Evolutionary conservation across 2,113 vertebrate species (phyloP).

Genomic region (Deroptyus accipitrinus): DNA sequence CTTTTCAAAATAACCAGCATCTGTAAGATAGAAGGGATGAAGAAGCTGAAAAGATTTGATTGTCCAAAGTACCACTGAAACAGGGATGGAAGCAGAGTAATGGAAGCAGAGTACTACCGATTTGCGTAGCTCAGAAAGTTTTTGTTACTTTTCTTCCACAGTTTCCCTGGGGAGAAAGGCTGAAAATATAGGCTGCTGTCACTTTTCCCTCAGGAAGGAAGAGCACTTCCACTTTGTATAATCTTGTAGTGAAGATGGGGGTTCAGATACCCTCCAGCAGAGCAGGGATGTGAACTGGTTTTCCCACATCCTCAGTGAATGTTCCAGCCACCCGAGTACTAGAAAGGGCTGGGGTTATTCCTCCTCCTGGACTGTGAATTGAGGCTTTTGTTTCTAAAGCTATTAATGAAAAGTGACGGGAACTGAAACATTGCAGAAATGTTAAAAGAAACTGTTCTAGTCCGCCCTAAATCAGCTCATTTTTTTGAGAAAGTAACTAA

Average conservation of each 20-base stretch:
- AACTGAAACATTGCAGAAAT: background rate
- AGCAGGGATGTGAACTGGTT: slow-evolving; percentile 23
- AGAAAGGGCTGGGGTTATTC: background rate
- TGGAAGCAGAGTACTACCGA: background rate
- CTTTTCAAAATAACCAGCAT: background rate
- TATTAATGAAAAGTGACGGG: background rate
- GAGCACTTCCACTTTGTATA: background rate
- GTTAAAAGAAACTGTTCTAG: background rate
- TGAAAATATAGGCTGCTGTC: background rate
- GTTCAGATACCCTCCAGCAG: background rate
- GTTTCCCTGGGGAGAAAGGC: background rate
- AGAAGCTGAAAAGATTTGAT: background rate
- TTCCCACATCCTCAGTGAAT: background rate
- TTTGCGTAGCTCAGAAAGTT: background rate
- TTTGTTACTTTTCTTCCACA: background rate
- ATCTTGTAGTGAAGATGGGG: background rate
- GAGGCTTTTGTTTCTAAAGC: background rate
- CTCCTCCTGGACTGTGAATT: background rate
- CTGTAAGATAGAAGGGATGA: background rate
- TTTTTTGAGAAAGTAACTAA: background rate
- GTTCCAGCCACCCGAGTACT: background rate
- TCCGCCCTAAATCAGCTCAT: background rate
- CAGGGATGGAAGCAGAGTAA: background rate
- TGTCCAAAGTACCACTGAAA: background rate
- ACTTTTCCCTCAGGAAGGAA: background rate